Evolutionary conservation across 2,888 invertebrate genomes (phyloP).

Genomic region (Teleogryllus oceanicus): DNA sequence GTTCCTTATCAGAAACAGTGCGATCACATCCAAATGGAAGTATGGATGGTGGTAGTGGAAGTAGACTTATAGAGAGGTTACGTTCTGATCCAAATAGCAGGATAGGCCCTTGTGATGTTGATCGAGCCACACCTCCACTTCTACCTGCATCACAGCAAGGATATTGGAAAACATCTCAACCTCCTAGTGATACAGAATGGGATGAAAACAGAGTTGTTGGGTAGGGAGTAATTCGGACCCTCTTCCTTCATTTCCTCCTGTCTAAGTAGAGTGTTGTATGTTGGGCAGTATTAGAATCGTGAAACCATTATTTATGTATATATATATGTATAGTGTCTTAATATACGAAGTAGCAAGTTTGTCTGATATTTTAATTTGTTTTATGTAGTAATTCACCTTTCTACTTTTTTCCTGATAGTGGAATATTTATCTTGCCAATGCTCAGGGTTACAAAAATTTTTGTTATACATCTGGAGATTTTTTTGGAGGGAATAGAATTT

Average conservation of each 20-base stretch:
- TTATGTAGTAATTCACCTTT: no score
- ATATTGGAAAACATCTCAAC: conserved; percentile 33
- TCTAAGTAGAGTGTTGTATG: conserved; percentile 12
- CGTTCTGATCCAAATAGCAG: conserved; percentile 19
- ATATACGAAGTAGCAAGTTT: no score
- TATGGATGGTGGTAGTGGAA: conserved; percentile 12
- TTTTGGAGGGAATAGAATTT: no score
- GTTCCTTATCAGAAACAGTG: conserved; percentile 35
- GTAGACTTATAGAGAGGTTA: conserved; percentile 25
- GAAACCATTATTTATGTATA: no score
- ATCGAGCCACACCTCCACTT: conserved; percentile 21
- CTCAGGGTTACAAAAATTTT: no score
- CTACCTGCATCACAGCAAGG: conserved; percentile 29
- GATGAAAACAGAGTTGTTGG: conserved; percentile 39
- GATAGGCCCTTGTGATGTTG: neutral
- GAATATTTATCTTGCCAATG: no score
- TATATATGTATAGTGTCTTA: no score
- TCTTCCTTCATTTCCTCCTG: conserved; percentile 29
- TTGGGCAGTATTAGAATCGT: neutral
- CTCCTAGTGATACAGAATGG: conserved; percentile 36
- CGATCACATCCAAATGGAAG: conserved; percentile 27
- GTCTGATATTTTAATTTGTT: no score
- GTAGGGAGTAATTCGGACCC: conserved; percentile 35
- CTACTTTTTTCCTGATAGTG: no score
- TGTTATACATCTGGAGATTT: no score